Evolutionary conservation across 2,113 vertebrate genomes (phyloP).

Genomic region (Entomyzon cyanotis): DNA sequence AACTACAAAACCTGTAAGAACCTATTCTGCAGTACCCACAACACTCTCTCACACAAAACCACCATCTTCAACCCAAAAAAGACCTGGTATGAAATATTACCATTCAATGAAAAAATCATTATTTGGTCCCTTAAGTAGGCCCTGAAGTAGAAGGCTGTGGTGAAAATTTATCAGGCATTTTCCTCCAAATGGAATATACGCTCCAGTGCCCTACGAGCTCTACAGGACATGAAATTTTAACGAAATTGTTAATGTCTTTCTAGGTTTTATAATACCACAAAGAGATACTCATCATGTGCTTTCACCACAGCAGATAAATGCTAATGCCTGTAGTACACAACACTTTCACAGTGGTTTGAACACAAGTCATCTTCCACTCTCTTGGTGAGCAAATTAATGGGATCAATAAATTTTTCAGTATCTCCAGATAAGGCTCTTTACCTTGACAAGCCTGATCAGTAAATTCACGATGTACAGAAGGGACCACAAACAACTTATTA

Average conservation of each 20-base stretch:
- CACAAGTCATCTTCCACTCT: neutral
- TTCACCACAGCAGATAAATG: conserved; percentile 60
- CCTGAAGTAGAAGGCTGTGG: conserved; percentile 62
- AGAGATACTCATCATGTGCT: conserved; percentile 57
- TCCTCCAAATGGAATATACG: conserved; percentile 32
- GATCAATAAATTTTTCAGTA: conserved; percentile 58
- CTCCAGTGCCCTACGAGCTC: conserved; percentile 55
- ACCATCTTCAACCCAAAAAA: neutral
- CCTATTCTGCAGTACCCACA: neutral
- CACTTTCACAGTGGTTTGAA: conserved; percentile 14
- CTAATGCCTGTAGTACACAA: conserved; percentile 35
- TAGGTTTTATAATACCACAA: conserved; percentile 75
- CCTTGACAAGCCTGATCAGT: conserved; percentile 30
- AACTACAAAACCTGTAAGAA: neutral
- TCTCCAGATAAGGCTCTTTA: conserved; percentile 17
- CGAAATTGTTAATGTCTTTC: conserved; percentile 73
- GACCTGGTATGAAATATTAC: conserved; percentile 56
- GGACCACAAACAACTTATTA: conserved; percentile 13
- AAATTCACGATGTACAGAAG: conserved; percentile 14
- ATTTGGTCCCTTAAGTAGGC: conserved; percentile 77
- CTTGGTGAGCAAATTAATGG: conserved; percentile 38
- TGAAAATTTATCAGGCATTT: conserved; percentile 49
- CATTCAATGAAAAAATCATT: conserved; percentile 69
- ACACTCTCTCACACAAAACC: conserved; percentile 19
- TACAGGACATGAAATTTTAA: conserved; percentile 72